Evolutionary conservation across 2,797 vertebrate genomes (phyloP), one percentile per base, ranked within the genome.

Genomic region (Botia kubotai): DNA sequence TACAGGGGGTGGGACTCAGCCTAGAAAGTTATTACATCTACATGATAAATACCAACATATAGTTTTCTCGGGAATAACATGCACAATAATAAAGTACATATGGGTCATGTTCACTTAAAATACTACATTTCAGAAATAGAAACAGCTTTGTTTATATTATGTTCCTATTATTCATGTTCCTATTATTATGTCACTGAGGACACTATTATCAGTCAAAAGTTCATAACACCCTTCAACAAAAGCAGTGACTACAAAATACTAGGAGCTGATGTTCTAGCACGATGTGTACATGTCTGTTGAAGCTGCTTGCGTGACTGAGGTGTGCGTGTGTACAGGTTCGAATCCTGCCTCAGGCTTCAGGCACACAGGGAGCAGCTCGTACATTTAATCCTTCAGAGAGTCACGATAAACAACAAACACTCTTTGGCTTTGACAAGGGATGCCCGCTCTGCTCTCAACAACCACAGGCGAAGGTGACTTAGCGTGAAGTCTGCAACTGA

Each of bases 241-340:
- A 46, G 13, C 21, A 7, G 53, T 52, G 72, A 74, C 57, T n/a
- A 53, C 77, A 83, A 76, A 70, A 66, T 67, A 82, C 48, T 39
- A 72, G 39, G 26, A 74, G 77, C 65, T 55, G 39, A 77, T 79
- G 55, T 55, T 86, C 77, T 91, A 89, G 91, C 83, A 92, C 86
- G 75, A 65, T 70, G 80, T 58, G 21, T 80, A 74, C 84, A 87
- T 83, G 87, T 81, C 78, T 81, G 74, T 89, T 84, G 89, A 89
- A 90, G 78, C 83, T 79, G 89, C 89, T 90, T 94, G 93, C 93
- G 93, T 94, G 93, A 94, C 93, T 93, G 79, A 80, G 89, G 90
- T 88, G 90, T 82, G 84, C 92, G 87, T 90, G 87, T 92, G 90
- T 91, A 91, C 92, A 90, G 90, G 92, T 91, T 93, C 87, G 88